These are phyloP conservation scores for Protonemura montana DNA, from an alignment of 2,888 invertebrate genomes.

Conservation along the genomic window DNA sequence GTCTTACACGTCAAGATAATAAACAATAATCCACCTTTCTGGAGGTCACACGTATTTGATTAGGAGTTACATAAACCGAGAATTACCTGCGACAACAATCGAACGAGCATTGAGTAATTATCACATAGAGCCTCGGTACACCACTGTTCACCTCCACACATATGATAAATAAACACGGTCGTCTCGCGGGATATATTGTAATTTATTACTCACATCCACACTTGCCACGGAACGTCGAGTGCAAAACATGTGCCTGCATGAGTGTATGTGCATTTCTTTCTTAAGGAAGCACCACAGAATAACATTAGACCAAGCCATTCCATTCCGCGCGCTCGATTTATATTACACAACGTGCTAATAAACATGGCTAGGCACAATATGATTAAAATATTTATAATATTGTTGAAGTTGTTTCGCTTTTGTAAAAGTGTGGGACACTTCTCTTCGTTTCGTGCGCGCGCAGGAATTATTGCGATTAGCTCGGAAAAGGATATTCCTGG, in stretches of 20 bases:
- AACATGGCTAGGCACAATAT: neutral
- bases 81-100: slow-evolving; percentile 21
- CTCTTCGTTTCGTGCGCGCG: neutral
- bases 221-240: neutral
- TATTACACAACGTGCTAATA: neutral
- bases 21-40: slow-evolving; percentile 21
- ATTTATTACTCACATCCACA: neutral
- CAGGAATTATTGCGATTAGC: neutral
- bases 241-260: neutral
- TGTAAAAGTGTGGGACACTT: neutral
- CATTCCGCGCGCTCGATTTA: neutral
- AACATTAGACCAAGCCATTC: neutral
- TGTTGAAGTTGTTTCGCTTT: neutral
- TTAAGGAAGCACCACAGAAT: neutral
- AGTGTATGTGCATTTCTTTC: neutral
- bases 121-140: neutral
- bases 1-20: neutral
- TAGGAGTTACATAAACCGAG: slow-evolving; percentile 32
- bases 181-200: neutral
- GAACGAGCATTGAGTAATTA: slow-evolving; percentile 12
- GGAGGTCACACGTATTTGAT: slow-evolving; percentile 40
- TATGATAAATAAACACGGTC: neutral
- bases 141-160: neutral
- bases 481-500: neutral
- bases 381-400: neutral